Base-by-base conservation (phyloP, 1,140 invertebrate genomes). In the Nebria ingens region DNA sequence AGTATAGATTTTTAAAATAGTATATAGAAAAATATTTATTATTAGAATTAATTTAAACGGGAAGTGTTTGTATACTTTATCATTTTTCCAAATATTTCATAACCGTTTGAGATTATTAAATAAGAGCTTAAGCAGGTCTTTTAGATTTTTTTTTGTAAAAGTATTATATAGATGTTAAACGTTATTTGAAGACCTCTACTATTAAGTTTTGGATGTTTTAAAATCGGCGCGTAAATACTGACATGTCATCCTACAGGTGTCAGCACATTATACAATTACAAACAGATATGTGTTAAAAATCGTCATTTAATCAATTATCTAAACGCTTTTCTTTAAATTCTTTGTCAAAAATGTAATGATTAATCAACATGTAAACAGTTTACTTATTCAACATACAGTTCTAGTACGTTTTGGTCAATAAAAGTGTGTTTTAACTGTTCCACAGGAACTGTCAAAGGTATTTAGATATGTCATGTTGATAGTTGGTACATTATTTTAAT, bases 271-370 rank as follows among this genome's bases (percentile, higher is more conserved):
- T 9, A 45, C 40, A 11, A 45, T 45, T 45, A 45, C 40, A 45
- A 45, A 45, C 15, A 45, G 40, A 45, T 45, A 45, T 45, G 40
- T 45, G 40, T 6, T 45, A 45, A 45, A 45, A 45, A 4, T 45
- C 15, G 3, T 6, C 3, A 11, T 45, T 11, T 12, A 45, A 45
- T 45, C 40, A 45, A 45, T 45, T 45, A 45, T 45, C 40, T 45
- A 45, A 45, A 12, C 9, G 6, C 4, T 45, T 45, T 45, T 11
- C 9, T 45, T 11, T 17, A 45, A 17, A 45, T 34, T 34, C 9
- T 12, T 45, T 17, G 40, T 45, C 40, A 9, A 34, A 45, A 11
- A 45, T 45, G 40, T 45, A 45, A 45, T 4, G 17, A 3, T 4
- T 11, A 45, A 45, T 45, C 17, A 45, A 4, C 4, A 45, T 4